These are phyloP conservation scores for Mus spicilegus DNA, from an alignment of 2,113 vertebrate species.

Conservation along the genomic window DNA sequence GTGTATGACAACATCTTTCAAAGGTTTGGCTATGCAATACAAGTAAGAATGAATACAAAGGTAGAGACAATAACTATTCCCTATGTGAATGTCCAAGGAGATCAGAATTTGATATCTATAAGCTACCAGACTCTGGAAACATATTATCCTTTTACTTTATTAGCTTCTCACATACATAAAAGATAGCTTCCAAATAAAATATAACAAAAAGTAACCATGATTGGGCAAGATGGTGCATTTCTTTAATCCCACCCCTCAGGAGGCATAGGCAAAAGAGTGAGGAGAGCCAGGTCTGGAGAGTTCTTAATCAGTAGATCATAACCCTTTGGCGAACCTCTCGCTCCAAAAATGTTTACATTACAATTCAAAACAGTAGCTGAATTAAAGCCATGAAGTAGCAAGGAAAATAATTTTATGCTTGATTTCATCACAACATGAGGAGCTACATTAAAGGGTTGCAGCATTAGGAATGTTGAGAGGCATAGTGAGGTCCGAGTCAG, in stretches of 20 bases:
- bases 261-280: not conserved
- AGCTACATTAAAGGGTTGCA: not conserved
- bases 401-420: not conserved
- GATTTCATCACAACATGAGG: not conserved
- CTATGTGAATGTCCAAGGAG: not conserved
- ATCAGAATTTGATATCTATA: conserved; percentile 34
- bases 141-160: conserved; percentile 12
- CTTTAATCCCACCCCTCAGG: not conserved
- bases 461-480: not conserved
- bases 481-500: not conserved
- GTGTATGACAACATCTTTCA: conserved; percentile 1
- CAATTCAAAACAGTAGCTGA: not conserved
- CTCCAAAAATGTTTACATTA: not conserved
- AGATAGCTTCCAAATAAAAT: conserved; percentile 24
- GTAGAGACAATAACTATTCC: not conserved
- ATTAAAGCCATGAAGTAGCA: not conserved
- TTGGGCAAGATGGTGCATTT: not conserved
- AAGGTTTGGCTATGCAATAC: not conserved
- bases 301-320: not conserved
- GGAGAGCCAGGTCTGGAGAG: not conserved
- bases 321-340: not conserved
- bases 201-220: not conserved
- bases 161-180: not conserved
- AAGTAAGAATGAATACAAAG: conserved; percentile 10
- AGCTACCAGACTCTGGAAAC: not conserved